phyloP scores from a whole-genome alignment of 2,797 vertebrate genomes.

The Sebastes wilsoni region DNA sequence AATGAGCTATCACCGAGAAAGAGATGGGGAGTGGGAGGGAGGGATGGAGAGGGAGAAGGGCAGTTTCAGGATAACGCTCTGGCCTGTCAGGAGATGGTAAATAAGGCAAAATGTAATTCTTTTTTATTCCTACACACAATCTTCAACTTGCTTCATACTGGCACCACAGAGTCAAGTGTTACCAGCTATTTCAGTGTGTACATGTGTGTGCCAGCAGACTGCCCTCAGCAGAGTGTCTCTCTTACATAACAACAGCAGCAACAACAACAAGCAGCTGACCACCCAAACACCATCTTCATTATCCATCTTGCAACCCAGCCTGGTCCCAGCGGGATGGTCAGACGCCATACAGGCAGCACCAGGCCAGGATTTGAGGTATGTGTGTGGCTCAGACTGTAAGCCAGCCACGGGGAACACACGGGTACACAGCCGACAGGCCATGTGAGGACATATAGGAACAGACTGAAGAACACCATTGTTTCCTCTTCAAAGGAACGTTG shows the following conservation, averaged over 20 bases:
- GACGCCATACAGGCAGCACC: constrained; percentile 14
- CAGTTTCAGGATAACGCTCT: background rate
- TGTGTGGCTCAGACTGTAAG: constrained; percentile 18
- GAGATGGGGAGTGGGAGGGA: constrained; percentile 28
- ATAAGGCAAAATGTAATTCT: constrained; percentile 27
- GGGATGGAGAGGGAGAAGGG: constrained; percentile 20
- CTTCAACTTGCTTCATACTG: background rate
- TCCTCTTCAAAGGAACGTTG: constrained; percentile 4
- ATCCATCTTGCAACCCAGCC: constrained; percentile 11
- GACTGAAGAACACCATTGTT: constrained; percentile 11
- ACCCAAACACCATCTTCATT: constrained; percentile 53
- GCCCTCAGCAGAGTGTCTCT: constrained; percentile 35
- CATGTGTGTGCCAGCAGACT: constrained; percentile 8
- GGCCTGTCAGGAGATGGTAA: constrained; percentile 25
- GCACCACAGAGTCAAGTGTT: constrained; percentile 1
- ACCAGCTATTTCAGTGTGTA: constrained; percentile 2
- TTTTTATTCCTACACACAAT: background rate
- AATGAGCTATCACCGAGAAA: constrained; percentile 62
- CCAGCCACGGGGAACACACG: background rate
- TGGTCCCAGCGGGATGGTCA: constrained; percentile 39
- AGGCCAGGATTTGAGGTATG: background rate
- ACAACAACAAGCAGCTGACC: constrained; percentile 58
- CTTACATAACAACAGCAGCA: constrained; percentile 63
- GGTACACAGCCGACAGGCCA: constrained; percentile 7
- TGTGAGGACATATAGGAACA: background rate